Conservation (phyloP, 2,888 invertebrate genomes). For the Agriotes lineatus region DNA sequence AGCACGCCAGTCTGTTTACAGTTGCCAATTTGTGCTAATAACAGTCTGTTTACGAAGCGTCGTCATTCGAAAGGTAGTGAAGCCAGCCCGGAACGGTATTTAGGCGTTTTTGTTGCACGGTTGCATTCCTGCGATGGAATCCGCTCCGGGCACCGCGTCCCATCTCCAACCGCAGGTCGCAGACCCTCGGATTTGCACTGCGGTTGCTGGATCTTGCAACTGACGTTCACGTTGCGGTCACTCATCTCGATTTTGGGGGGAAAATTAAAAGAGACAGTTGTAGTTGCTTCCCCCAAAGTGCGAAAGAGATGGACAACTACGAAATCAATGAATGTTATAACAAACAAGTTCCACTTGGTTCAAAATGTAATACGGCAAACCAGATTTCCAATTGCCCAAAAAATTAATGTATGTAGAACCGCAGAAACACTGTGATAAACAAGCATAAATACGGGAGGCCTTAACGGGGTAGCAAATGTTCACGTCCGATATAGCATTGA, state of each 20-base stretch:
- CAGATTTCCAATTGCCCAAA: too few species aligned
- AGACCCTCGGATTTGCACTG: constrained; percentile 40
- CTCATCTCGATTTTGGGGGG: not conserved
- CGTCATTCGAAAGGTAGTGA: constrained; percentile 28
- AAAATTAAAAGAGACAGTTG: not conserved
- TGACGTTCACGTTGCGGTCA: not conserved
- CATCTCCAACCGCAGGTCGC: constrained; percentile 35
- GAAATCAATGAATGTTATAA: too few species aligned
- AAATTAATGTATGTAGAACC: too few species aligned
- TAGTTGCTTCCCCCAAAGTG: too few species aligned
- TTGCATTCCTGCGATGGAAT: constrained; percentile 42
- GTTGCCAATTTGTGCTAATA: constrained; percentile 40
- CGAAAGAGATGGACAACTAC: too few species aligned
- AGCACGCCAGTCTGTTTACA: constrained; percentile 14
- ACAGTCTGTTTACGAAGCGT: constrained; percentile 29
- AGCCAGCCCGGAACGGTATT: constrained; percentile 39
- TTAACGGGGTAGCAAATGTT: too few species aligned
- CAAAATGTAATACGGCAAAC: too few species aligned
- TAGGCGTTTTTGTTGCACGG: constrained; percentile 42
- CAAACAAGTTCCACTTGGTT: too few species aligned
- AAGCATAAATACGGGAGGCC: too few species aligned
- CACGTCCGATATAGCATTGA: too few species aligned
- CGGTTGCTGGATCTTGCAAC: too few species aligned
- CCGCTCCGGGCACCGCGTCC: constrained; percentile 36
- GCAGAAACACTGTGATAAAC: too few species aligned